A percentile compares a stretch with the other conserved stretches of the same genome.
These are phyloP conservation scores for Craterocephalus amniculus DNA, from an alignment of 2,797 vertebrate species.

Conservation along the genomic window DNA sequence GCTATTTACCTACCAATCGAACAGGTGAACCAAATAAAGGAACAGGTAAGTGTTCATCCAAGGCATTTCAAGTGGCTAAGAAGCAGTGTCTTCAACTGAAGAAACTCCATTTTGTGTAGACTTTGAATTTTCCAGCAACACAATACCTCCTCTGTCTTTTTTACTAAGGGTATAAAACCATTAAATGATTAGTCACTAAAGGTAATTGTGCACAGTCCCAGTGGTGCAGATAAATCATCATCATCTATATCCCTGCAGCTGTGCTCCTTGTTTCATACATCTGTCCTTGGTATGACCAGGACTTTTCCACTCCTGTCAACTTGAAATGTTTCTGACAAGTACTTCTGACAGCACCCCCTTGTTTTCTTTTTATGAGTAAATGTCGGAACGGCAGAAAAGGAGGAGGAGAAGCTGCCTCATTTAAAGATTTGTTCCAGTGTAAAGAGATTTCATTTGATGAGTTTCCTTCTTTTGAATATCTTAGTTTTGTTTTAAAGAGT, in stretches of 20 bases:
- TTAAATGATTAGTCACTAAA: neutral
- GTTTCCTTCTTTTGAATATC: no score
- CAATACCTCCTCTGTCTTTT: neutral
- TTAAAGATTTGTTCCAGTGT: no score
- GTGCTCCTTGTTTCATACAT: conserved; percentile 26
- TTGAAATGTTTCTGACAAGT: conserved; percentile 10
- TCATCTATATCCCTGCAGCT: neutral
- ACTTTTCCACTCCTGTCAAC: conserved; percentile 23
- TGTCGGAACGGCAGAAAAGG: no score
- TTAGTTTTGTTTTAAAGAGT: no score
- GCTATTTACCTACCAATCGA: no score
- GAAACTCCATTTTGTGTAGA: neutral
- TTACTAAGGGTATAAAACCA: neutral
- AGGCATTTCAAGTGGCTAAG: neutral
- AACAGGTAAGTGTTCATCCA: no score
- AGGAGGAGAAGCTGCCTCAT: no score
- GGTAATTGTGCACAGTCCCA: neutral
- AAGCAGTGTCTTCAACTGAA: neutral
- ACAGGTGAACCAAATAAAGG: neutral
- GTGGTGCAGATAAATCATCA: neutral
- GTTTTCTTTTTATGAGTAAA: no score
- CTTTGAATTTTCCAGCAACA: neutral
- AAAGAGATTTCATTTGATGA: no score
- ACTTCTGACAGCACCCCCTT: no score
- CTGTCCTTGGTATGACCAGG: neutral